phyloP scores from a whole-genome alignment of 2,113 vertebrate genomes.

The Monopterus albus region DNA sequence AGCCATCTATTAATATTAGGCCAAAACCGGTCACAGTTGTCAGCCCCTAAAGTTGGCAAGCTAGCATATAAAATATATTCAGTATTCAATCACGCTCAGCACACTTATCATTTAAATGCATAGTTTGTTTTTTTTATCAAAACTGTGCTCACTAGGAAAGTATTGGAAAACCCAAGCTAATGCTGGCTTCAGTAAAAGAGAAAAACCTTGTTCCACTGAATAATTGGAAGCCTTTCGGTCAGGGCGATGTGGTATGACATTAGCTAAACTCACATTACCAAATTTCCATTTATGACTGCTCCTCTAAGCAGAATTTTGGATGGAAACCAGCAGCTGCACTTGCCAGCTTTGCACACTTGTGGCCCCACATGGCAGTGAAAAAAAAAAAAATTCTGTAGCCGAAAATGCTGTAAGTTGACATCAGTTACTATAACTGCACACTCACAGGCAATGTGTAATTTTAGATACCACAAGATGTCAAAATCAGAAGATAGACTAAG shows the following conservation, averaged over 20 bases:
- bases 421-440: slow-evolving; percentile 32
- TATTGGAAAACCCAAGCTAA: neutral
- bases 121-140: too few species aligned
- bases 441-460: slow-evolving; percentile 26
- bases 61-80: neutral
- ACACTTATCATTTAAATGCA: neutral
- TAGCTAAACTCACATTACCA: slow-evolving; percentile 47
- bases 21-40: neutral
- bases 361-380: slow-evolving; percentile 21
- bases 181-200: neutral
- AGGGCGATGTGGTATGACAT: slow-evolving; percentile 37
- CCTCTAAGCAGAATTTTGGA: slow-evolving; percentile 25
- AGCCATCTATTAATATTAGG: neutral
- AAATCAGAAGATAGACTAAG: neutral
- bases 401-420: slow-evolving; percentile 20
- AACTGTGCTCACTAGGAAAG: neutral
- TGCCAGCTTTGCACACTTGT: slow-evolving; percentile 30
- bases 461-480: slow-evolving; percentile 17
- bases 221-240: slow-evolving; percentile 39
- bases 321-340: slow-evolving; percentile 61
- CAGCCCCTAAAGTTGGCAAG: too few species aligned
- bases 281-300: slow-evolving; percentile 46
- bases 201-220: slow-evolving; percentile 23
- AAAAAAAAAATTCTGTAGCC: slow-evolving; percentile 3
- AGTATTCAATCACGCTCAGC: neutral